A percentile compares a stretch with the other conserved stretches of the same genome.
These are phyloP conservation scores for Mesochorus sp. DNA, from an alignment of 2,888 invertebrate species.

Conservation along the genomic window DNA sequence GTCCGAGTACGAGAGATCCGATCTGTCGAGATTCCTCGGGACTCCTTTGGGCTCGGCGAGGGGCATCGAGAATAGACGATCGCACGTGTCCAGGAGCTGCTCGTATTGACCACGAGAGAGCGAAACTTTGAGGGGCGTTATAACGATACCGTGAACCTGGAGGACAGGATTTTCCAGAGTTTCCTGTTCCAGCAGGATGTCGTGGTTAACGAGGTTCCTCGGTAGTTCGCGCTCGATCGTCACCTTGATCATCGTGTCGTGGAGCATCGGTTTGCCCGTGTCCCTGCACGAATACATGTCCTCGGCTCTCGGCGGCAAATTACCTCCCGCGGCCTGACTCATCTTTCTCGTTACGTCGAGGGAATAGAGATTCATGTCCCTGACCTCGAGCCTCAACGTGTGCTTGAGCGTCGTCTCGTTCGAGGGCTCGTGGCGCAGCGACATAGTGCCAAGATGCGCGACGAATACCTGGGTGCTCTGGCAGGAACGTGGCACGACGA, in stretches of 20 bases:
- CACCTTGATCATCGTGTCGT: constrained; percentile 93
- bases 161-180: constrained; percentile 70
- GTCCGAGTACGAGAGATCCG: constrained; percentile 72
- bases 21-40: constrained; percentile 73
- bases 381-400: constrained; percentile 85
- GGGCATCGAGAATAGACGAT: constrained; percentile 78
- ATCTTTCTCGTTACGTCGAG: constrained; percentile 84
- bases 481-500: constrained; percentile 92
- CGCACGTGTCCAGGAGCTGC: constrained; percentile 90
- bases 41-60: constrained; percentile 72
- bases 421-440: constrained; percentile 82
- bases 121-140: constrained; percentile 93
- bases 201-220: constrained; percentile 64
- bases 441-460: constrained; percentile 95
- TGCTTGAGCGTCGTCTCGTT: constrained; percentile 71
- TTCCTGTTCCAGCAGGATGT: constrained; percentile 63
- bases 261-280: constrained; percentile 92
- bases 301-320: constrained; percentile 84
- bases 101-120: constrained; percentile 94
- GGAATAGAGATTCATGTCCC: constrained; percentile 94
- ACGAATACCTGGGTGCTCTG: constrained; percentile 93
- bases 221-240: constrained; percentile 83
- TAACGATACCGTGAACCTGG: constrained; percentile 87
- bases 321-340: constrained; percentile 70
- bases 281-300: constrained; percentile 89